Evolutionary conservation across 1,140 invertebrate species (phyloP).

Genomic region (Drosophila ironensis): DNA sequence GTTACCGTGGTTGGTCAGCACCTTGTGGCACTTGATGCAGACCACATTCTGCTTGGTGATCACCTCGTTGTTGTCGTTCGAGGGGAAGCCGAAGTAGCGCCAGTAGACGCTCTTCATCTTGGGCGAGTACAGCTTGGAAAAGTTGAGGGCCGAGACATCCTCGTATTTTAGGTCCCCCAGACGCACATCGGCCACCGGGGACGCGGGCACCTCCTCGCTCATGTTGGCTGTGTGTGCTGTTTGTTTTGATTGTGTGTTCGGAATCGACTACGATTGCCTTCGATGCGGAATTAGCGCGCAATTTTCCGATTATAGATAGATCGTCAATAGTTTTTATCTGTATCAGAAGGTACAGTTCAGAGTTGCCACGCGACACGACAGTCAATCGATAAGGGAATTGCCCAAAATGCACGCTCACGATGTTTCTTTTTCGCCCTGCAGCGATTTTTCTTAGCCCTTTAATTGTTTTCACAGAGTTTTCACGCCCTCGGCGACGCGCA

Average conservation of each 20-base stretch:
- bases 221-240: conserved; percentile 20
- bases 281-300: conserved; percentile 69
- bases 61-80: conserved; percentile 84
- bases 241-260: conserved; percentile 15
- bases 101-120: conserved; percentile 86
- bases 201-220: conserved; percentile 57
- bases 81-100: conserved; percentile 87
- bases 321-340: conserved; percentile 78
- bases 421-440: conserved; percentile 25
- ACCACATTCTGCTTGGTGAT: conserved; percentile 86
- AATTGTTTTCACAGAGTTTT: background rate
- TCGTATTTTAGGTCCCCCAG: conserved; percentile 59
- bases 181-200: conserved; percentile 39
- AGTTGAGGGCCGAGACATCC: conserved; percentile 70
- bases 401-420: conserved; percentile 31
- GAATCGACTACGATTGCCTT: conserved; percentile 53
- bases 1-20: conserved; percentile 86
- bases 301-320: conserved; percentile 80
- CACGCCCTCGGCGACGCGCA: too few relatives aligned
- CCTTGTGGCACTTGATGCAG: conserved; percentile 85
- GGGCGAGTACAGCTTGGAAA: conserved; percentile 74
- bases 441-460: background rate
- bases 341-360: conserved; percentile 74
- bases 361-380: conserved; percentile 69
- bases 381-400: conserved; percentile 69